Evolutionary conservation across 1,140 invertebrate species (phyloP).

Genomic region (Heliconius hewitsoni): DNA sequence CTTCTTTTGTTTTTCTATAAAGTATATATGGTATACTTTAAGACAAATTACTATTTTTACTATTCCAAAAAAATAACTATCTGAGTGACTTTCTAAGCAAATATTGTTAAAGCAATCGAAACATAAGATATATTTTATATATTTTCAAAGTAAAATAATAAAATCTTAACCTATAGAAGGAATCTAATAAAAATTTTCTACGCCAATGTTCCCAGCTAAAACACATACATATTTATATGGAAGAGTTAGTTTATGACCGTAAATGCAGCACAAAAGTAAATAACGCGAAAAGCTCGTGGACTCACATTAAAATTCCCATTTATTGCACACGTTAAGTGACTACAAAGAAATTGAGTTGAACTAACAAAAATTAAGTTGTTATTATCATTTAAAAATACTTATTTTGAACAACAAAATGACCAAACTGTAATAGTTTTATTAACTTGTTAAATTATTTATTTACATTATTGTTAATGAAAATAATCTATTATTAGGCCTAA

Average conservation of each 20-base stretch:
- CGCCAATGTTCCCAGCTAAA: neutral
- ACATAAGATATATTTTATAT: neutral
- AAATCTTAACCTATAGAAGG: neutral
- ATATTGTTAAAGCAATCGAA: neutral
- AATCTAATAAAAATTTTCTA: neutral
- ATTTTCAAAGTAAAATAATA: neutral
- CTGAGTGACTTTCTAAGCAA: too few relatives aligned
- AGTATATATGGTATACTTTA: too few relatives aligned
- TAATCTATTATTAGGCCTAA: neutral
- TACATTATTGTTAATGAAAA: neutral
- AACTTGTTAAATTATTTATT: too few relatives aligned
- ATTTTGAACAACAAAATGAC: too few relatives aligned
- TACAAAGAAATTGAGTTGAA: slow-evolving; percentile 3
- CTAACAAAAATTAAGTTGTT: neutral
- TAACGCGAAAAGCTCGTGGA: slow-evolving; percentile 30
- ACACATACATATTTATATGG: slow-evolving; percentile 19
- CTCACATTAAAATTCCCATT: slow-evolving; percentile 42
- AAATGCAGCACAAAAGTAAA: slow-evolving; percentile 32
- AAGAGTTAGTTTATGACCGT: slow-evolving; percentile 18
- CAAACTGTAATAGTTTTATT: too few relatives aligned
- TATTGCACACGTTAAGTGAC: slow-evolving; percentile 39
- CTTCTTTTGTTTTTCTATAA: too few relatives aligned
- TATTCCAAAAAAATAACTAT: too few relatives aligned
- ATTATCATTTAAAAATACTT: neutral
- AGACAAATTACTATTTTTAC: too few relatives aligned